A percentile compares a stretch with the other conserved stretches of the same genome.
phyloP scores from a whole-genome alignment of 1,140 invertebrate species.

The Drosophila murphyi region DNA sequence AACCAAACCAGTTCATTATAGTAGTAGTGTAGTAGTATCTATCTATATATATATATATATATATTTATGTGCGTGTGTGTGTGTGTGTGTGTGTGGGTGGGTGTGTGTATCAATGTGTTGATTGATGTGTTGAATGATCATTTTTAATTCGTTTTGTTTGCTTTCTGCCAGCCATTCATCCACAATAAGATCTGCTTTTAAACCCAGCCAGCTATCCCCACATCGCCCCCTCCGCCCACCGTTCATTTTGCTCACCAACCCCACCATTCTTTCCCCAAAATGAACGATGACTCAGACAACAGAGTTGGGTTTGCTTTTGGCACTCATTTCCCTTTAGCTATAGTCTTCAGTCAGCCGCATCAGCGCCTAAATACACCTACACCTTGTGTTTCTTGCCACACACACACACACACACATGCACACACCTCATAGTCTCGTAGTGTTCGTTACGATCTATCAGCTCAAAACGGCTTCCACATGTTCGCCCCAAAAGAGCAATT shows the following conservation, averaged over 20 bases:
- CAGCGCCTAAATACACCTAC: conserved; percentile 54
- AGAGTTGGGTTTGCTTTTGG: conserved; percentile 66
- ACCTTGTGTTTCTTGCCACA: conserved; percentile 7
- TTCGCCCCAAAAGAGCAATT: conserved; percentile 3
- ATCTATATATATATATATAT: too few relatives aligned
- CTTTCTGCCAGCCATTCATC: conserved; percentile 34
- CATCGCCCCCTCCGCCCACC: neutral
- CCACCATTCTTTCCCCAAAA: neutral
- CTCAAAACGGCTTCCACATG: conserved; percentile 16
- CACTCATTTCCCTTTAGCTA: conserved; percentile 60
- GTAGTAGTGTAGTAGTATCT: too few relatives aligned
- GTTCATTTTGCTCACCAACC: neutral
- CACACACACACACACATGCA: neutral
- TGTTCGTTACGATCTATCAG: conserved; percentile 34
- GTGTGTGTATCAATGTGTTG: conserved; percentile 58
- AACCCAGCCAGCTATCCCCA: neutral
- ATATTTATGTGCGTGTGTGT: too few relatives aligned
- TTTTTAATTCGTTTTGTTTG: conserved; percentile 74
- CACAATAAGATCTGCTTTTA: neutral
- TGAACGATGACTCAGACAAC: conserved; percentile 44
- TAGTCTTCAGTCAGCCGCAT: conserved; percentile 64
- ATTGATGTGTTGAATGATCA: conserved; percentile 80
- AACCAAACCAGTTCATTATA: conserved; percentile 27
- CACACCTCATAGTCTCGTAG: neutral
- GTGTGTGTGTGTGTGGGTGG: conserved; percentile 16